phyloP scores from a whole-genome alignment of 2,888 invertebrate genomes.

The Hanleya hanleyi region DNA sequence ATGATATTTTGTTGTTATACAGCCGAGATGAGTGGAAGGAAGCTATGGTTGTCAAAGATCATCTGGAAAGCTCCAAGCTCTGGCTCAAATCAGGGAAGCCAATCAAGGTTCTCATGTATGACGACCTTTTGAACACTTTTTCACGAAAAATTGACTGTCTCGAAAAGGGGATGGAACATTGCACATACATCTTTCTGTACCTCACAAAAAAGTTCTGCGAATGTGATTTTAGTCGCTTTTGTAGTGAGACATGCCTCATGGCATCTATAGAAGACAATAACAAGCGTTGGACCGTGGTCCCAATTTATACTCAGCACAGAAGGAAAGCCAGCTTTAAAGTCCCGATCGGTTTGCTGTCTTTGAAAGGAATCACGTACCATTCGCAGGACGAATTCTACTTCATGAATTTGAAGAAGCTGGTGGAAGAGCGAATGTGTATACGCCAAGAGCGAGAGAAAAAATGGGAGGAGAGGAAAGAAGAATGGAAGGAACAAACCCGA shows the following conservation, averaged over 20 bases:
- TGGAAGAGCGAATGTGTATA: conserved; percentile 45
- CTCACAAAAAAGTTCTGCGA: conserved; percentile 49
- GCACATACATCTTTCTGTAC: conserved; percentile 60
- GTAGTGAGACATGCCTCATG: conserved; percentile 58
- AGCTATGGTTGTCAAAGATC: conserved; percentile 42
- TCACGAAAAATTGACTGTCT: conserved; percentile 36
- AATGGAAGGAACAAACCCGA: too few species aligned
- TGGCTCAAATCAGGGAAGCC: conserved; percentile 13
- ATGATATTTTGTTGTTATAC: conserved; percentile 56
- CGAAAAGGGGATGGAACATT: conserved; percentile 43
- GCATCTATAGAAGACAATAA: conserved; percentile 51
- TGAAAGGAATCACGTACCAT: conserved; percentile 58
- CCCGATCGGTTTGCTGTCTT: conserved; percentile 53
- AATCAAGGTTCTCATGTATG: conserved; percentile 46
- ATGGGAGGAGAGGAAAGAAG: background rate
- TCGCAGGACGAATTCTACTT: conserved; percentile 52
- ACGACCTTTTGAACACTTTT: conserved; percentile 34
- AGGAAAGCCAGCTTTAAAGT: conserved; percentile 37
- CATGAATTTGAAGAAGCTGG: conserved; percentile 44
- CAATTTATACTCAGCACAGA: conserved; percentile 49
- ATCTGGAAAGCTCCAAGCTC: conserved; percentile 36
- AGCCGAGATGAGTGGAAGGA: conserved; percentile 42
- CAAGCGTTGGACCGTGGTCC: conserved; percentile 61
- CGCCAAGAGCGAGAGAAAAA: conserved; percentile 20
- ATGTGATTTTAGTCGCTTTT: conserved; percentile 53